A percentile compares a stretch with the other conserved stretches of the same genome.
Conservation (phyloP, 2,113 vertebrate species). For the Leiothrix lutea region DNA sequence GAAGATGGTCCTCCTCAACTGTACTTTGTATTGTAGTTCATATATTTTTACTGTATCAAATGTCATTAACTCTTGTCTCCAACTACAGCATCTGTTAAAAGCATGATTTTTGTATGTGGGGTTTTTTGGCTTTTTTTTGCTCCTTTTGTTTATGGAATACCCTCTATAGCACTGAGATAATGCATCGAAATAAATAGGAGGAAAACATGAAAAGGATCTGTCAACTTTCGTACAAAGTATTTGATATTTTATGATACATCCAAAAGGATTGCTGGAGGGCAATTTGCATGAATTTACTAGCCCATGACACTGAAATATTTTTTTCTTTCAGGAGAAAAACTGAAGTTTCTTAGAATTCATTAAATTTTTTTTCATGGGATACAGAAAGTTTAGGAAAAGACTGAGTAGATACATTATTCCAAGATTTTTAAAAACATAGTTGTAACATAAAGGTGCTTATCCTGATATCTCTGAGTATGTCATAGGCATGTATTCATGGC, state of each 20-base stretch:
- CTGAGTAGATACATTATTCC: accelerated
- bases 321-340: not conserved
- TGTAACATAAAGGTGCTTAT: not conserved
- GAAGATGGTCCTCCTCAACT: not conserved
- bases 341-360: not conserved
- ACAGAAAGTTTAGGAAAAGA: not conserved
- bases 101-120: not conserved
- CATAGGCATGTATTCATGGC: not conserved
- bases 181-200: not conserved
- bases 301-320: not conserved
- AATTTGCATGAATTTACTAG: not conserved
- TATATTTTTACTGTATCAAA: not conserved
- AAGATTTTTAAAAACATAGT: not conserved
- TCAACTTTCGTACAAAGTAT: not conserved
- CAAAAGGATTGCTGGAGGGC: not conserved
- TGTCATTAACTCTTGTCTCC: not conserved
- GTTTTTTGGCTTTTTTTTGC: not conserved
- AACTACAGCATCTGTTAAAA: not conserved
- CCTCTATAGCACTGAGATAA: not conserved
- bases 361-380: not conserved
- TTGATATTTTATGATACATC: not conserved
- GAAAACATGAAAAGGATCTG: not conserved
- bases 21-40: not conserved
- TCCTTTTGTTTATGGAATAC: not conserved
- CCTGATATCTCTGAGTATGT: not conserved